Conservation (phyloP, 2,888 invertebrate species). For the Eledona agricola region DNA sequence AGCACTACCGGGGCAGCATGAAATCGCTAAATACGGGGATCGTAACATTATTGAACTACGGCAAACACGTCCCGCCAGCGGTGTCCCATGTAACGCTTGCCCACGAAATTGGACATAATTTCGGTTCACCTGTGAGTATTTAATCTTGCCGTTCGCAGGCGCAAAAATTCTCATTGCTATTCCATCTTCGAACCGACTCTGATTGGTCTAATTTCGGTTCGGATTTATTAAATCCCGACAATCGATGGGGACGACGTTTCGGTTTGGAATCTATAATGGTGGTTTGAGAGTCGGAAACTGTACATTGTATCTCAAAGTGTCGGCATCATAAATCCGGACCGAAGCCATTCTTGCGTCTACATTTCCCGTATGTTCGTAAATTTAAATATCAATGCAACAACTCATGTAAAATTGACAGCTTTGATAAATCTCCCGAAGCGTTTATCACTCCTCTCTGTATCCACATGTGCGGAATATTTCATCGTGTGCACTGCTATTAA, state of each 20-base stretch:
- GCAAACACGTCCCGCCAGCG: constrained; percentile 97
- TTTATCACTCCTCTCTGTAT: constrained; percentile 25
- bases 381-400: constrained; percentile 32
- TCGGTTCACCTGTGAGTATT: constrained; percentile 89
- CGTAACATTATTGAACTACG: constrained; percentile 96
- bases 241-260: no score
- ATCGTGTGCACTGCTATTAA: no score
- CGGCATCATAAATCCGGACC: constrained; percentile 1
- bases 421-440: constrained; percentile 26
- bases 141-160: background rate
- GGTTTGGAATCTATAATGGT: no score
- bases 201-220: no score
- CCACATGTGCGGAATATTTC: constrained; percentile 23
- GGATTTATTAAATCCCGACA: no score
- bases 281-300: no score
- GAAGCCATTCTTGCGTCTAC: constrained; percentile 2
- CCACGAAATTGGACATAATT: constrained; percentile 99
- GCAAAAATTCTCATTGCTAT: no score
- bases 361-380: constrained; percentile 20
- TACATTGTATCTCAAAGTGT: no score
- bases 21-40: constrained; percentile 98
- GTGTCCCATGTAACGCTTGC: constrained; percentile 98
- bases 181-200: no score
- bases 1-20: constrained; percentile 93
- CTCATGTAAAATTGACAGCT: constrained; percentile 30